phyloP scores from a whole-genome alignment of 2,113 vertebrate genomes.

The Prionailurus viverrinus region DNA sequence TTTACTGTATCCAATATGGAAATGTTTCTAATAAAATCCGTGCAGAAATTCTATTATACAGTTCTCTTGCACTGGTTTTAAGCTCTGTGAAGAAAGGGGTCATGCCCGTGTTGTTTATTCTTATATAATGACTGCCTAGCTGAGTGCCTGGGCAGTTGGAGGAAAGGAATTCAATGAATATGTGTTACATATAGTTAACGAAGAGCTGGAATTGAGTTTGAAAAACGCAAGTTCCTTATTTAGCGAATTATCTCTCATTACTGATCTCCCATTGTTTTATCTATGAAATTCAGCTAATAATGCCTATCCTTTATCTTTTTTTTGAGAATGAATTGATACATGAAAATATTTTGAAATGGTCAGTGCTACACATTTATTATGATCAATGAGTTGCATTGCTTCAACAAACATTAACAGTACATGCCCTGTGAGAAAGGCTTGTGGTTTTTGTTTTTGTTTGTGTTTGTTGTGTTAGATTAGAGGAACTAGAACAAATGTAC shows the following conservation, averaged over 20 bases:
- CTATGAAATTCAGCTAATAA: not conserved
- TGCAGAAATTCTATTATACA: not conserved
- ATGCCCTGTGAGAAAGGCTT: not conserved
- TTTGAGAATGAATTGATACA: not conserved
- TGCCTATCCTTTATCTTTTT: not conserved
- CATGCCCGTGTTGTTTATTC: not conserved
- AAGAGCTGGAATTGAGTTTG: not conserved
- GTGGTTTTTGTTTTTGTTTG: not conserved
- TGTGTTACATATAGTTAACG: not conserved
- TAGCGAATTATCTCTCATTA: not conserved
- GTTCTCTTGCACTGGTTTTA: not conserved
- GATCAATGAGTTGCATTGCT: not conserved
- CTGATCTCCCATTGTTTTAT: slow-evolving; percentile 8
- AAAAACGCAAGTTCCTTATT: not conserved
- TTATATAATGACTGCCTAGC: not conserved
- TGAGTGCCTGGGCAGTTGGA: not conserved
- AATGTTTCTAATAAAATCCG: not conserved
- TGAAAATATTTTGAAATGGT: not conserved
- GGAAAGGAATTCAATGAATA: not conserved
- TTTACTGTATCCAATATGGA: not conserved
- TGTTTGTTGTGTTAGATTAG: not conserved
- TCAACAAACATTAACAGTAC: not conserved
- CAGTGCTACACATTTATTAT: not conserved
- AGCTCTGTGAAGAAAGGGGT: not conserved
- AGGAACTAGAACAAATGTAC: not conserved